Evolutionary conservation across 2,113 vertebrate genomes (phyloP).

Genomic region (Nanorana parkeri): DNA sequence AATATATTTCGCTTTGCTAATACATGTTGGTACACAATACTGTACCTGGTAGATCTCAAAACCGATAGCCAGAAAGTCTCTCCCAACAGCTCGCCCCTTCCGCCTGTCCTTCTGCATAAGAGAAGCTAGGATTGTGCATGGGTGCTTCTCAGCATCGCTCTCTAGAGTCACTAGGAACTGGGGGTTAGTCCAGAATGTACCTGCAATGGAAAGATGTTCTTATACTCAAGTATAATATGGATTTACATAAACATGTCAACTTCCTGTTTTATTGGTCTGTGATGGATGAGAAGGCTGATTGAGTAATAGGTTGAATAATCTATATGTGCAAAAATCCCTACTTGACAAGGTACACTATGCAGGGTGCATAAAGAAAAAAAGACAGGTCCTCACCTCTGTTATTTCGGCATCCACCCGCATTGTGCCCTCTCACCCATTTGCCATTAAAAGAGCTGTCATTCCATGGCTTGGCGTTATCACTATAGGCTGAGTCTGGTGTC

Average conservation of each 20-base stretch:
- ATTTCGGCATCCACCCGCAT: conserved; percentile 63
- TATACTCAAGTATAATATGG: neutral
- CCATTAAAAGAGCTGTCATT: conserved; percentile 63
- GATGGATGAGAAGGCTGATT: too few species aligned
- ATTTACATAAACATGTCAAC: too few species aligned
- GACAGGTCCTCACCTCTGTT: conserved; percentile 34
- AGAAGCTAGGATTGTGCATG: conserved; percentile 65
- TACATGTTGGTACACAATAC: neutral
- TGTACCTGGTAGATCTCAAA: conserved; percentile 70
- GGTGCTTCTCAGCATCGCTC: conserved; percentile 60
- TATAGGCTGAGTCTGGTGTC: conserved; percentile 58
- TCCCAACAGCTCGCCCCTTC: conserved; percentile 56
- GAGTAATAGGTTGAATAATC: too few species aligned
- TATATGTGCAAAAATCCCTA: too few species aligned
- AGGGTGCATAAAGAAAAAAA: neutral
- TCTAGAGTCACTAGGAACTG: conserved; percentile 66
- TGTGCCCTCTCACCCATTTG: conserved; percentile 66
- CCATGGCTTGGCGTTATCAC: conserved; percentile 53
- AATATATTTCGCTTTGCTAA: too few species aligned
- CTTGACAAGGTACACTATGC: too few species aligned
- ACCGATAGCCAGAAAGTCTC: conserved; percentile 65
- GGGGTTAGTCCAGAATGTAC: conserved; percentile 71
- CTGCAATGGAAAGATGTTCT: conserved; percentile 31
- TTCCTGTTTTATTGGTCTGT: too few species aligned
- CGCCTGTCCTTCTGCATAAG: conserved; percentile 68